Evolutionary conservation across 2,888 invertebrate genomes (phyloP).

Genomic region (Prosapia bicincta): DNA sequence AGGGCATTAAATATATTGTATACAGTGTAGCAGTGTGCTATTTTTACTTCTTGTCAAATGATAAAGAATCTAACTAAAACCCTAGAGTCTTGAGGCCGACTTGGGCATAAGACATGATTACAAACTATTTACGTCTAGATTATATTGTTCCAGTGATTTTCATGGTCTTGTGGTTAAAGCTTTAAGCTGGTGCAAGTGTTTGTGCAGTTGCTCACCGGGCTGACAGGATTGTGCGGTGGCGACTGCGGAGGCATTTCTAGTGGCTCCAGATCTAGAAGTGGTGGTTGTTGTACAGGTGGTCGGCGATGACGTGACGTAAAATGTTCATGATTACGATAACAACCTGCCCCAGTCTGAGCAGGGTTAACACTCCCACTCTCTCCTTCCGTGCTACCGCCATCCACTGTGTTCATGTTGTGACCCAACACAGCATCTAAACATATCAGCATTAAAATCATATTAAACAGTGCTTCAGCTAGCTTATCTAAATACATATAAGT

Average conservation of each 20-base stretch:
- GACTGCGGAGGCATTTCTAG: constrained; percentile 34
- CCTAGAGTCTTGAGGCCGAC: too few species aligned
- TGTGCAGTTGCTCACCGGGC: constrained; percentile 26
- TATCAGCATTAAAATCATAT: too few species aligned
- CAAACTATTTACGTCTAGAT: too few species aligned
- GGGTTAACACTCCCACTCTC: constrained; percentile 57
- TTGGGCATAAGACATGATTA: too few species aligned
- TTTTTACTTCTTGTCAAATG: too few species aligned
- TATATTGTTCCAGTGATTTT: not conserved
- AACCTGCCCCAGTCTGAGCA: constrained; percentile 69
- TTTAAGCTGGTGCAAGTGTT: not conserved
- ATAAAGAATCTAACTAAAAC: too few species aligned
- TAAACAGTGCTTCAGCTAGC: too few species aligned
- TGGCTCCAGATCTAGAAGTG: constrained; percentile 33
- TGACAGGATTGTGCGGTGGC: constrained; percentile 29
- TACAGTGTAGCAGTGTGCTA: too few species aligned
- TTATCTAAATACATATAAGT: too few species aligned
- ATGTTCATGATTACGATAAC: constrained; percentile 77
- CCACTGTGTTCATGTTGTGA: constrained; percentile 67
- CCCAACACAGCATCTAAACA: constrained; percentile 60
- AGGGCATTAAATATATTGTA: too few species aligned
- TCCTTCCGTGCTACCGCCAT: constrained; percentile 78
- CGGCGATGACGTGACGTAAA: constrained; percentile 46
- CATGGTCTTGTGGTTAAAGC: not conserved
- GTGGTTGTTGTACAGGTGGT: constrained; percentile 24